phyloP scores from a whole-genome alignment of 2,888 invertebrate species.

The Marasmarcha lunaedactyla region DNA sequence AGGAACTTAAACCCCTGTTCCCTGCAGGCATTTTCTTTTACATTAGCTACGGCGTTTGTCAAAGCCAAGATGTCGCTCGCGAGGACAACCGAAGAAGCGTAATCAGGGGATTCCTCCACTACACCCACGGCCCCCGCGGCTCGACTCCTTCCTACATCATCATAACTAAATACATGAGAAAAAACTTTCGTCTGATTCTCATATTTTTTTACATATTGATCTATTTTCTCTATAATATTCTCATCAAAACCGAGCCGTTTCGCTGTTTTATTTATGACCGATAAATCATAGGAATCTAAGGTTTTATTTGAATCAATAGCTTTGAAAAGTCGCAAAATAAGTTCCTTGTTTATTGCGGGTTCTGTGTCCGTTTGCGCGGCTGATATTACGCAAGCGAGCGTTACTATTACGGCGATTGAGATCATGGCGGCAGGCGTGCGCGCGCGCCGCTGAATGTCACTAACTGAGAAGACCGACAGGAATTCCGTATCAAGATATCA shows the following conservation, averaged over 20 bases:
- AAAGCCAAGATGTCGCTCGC: constrained; percentile 61
- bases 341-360: constrained; percentile 30
- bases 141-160: constrained; percentile 10
- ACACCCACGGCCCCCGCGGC: constrained; percentile 20
- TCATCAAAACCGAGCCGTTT: constrained; percentile 33
- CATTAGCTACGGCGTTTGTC: constrained; percentile 53
- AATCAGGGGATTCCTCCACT: constrained; percentile 55
- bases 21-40: constrained; percentile 54
- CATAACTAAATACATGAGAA: constrained; percentile 20
- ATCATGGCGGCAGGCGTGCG: constrained; percentile 46
- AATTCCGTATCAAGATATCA: too few species aligned
- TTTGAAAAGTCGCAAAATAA: constrained; percentile 28
- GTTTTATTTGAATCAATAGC: constrained; percentile 33
- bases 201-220: constrained; percentile 15
- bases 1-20: constrained; percentile 60
- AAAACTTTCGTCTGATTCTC: neutral
- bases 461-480: constrained; percentile 26
- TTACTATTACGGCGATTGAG: constrained; percentile 28
- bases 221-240: constrained; percentile 29
- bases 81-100: constrained; percentile 56
- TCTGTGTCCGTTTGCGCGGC: constrained; percentile 27
- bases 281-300: constrained; percentile 28
- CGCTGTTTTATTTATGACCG: constrained; percentile 33
- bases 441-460: constrained; percentile 37
- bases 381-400: constrained; percentile 40